Evolutionary conservation across 2,113 vertebrate species (phyloP), one percentile per base, ranked within the genome.

Genomic region (Corythoichthys haematopterus): DNA sequence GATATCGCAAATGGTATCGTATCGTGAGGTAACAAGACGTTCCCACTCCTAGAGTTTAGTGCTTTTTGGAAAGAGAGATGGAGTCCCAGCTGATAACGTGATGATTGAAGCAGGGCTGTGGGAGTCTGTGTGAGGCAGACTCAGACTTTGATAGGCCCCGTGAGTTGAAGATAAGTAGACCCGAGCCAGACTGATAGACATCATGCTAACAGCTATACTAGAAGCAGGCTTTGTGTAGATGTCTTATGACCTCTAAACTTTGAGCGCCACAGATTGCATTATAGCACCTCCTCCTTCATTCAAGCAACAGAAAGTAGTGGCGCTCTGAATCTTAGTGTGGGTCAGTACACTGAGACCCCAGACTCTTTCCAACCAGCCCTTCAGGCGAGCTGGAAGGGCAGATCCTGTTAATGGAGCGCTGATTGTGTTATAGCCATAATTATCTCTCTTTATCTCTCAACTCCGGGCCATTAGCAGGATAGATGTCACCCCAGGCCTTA

Each of bases 381-480:
- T 51, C 65, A 72, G 80, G 75, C 70, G 0, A 28, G 76, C 75
- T 81, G 66, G 80, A 79, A 82, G 78, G 69, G 66, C 74, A 80
- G 75, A 46, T 74, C 68, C 56, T 64, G 65, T 75, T 87, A 88
- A 88, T 88, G 87, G 79, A 84, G 79, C 61, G 5, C 77, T 83
- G 81, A 84, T 86, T 85, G 80, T 71, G 84, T 88, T 90, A 88
- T 68, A 84, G 75, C 75, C 77, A 78, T 78, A 80, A 84, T 88
- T 83, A 88, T 86, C 86, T 80, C 70, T 66, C 77, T 75, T 79
- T 80, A 83, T 75, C 82, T 88, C 85, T 86, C 69, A 78, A 71
- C 79, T 75, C 33, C 0, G 69, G 67, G 81, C 80, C 84, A 88
- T 89, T 89, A 89, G 86, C 83, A 40, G 83, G 75, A 83, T 72